phyloP scores from a whole-genome alignment of 1,140 invertebrate genomes.

The Dendroctonus ponderosae region DNA sequence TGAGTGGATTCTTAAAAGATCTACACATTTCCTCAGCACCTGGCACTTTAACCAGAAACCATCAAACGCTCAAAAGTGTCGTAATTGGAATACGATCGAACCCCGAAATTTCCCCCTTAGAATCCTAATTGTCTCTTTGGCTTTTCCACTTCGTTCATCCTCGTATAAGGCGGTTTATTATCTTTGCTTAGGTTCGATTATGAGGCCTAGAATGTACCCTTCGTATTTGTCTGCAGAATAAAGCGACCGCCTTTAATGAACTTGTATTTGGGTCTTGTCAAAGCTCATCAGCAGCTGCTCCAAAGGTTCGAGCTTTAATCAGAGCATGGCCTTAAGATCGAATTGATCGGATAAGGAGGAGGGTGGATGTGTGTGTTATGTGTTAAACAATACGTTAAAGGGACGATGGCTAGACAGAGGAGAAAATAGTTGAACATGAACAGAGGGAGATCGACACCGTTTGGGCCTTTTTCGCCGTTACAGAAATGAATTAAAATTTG shows the following conservation, averaged over 20 bases:
- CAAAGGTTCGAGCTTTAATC: conserved; percentile 2
- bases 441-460: too few relatives aligned
- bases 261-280: conserved; percentile 9
- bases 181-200: conserved; percentile 13
- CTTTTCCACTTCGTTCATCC: neutral
- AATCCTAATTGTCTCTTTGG: neutral
- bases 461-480: too few relatives aligned
- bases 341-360: neutral
- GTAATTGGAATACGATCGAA: too few relatives aligned
- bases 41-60: too few relatives aligned
- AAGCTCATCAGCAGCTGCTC: conserved; percentile 3
- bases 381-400: conserved; percentile 5
- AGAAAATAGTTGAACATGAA: too few relatives aligned
- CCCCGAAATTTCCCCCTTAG: too few relatives aligned
- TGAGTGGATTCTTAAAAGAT: too few relatives aligned
- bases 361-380: conserved; percentile 7
- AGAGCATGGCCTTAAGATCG: conserved; percentile 6
- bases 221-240: conserved; percentile 14
- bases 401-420: too few relatives aligned
- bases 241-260: conserved; percentile 14
- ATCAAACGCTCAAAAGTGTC: too few relatives aligned
- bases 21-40: too few relatives aligned
- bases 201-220: neutral
- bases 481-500: too few relatives aligned
- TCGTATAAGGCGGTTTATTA: conserved; percentile 3